Conservation (phyloP, 2,888 invertebrate species). For the Apocheima hispidaria region DNA sequence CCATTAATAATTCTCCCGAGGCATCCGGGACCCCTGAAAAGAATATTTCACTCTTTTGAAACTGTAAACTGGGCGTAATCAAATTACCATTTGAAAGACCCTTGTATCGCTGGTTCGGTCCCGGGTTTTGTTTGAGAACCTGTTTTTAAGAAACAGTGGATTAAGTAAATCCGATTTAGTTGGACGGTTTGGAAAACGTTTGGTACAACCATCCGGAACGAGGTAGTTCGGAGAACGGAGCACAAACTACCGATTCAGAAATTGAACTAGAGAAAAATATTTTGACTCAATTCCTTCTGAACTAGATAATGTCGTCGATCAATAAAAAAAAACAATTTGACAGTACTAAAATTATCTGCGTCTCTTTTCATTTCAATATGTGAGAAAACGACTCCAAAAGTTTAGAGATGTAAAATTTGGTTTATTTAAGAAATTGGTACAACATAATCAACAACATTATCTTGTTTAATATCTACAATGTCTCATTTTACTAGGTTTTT, state of each 20-base stretch:
- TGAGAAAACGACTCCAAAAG: too few species aligned
- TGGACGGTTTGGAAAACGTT: conserved; percentile 13
- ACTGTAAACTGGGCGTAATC: conserved; percentile 79
- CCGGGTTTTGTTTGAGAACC: conserved; percentile 27
- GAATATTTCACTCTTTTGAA: conserved; percentile 82
- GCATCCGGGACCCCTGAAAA: conserved; percentile 73
- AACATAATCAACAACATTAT: too few species aligned
- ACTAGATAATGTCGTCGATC: too few species aligned
- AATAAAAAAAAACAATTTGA: too few species aligned
- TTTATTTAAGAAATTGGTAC: too few species aligned
- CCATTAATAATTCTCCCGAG: conserved; percentile 78
- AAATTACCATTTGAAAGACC: conserved; percentile 81
- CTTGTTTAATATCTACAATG: too few species aligned
- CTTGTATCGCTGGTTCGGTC: conserved; percentile 61
- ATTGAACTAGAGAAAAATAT: not conserved
- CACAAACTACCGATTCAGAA: not conserved
- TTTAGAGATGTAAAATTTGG: too few species aligned
- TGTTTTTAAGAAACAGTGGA: conserved; percentile 30
- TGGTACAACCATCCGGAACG: conserved; percentile 1
- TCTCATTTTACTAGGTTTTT: too few species aligned
- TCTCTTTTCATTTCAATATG: too few species aligned
- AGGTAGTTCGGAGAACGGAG: not conserved
- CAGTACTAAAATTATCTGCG: too few species aligned
- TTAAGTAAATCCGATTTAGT: conserved; percentile 19
- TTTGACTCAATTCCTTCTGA: not conserved